These are phyloP conservation scores for Harpegnathos saltator DNA, from an alignment of 1,140 invertebrate genomes.

Conservation along the genomic window DNA sequence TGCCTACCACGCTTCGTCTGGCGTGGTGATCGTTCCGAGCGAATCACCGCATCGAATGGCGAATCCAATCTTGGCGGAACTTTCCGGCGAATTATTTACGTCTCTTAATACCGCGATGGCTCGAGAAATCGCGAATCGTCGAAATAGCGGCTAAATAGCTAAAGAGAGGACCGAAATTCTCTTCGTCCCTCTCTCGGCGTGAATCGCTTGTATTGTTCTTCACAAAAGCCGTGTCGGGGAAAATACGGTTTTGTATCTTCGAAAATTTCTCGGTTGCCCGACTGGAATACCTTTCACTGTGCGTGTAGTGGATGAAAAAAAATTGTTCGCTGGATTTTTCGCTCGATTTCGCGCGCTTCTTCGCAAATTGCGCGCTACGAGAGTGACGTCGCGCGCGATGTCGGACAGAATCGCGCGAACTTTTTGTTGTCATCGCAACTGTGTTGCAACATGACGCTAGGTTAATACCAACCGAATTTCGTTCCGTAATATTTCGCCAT, in stretches of 20 bases:
- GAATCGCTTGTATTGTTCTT: no score
- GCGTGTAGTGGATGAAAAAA: no score
- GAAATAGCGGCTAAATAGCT: not conserved
- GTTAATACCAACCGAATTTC: not conserved
- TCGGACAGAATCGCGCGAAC: no score
- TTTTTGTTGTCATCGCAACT: not conserved
- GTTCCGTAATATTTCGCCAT: constrained; percentile 5
- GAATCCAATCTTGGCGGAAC: not conserved
- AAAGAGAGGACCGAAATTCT: not conserved
- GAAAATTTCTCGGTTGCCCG: no score
- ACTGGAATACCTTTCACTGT: no score
- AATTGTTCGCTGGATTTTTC: no score
- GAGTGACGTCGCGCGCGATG: no score
- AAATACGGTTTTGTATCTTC: no score
- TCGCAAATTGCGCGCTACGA: no score
- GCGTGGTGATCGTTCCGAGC: not conserved
- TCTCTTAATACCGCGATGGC: not conserved
- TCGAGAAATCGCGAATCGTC: not conserved
- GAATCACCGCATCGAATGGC: not conserved
- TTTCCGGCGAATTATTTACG: constrained; percentile 12
- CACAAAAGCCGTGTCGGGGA: no score
- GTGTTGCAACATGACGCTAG: not conserved
- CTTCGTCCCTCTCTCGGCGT: not conserved
- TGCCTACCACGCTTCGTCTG: not conserved
- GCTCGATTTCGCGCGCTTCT: no score